Evolutionary conservation across 2,113 vertebrate genomes (phyloP).

Genomic region (Sialia sialis): DNA sequence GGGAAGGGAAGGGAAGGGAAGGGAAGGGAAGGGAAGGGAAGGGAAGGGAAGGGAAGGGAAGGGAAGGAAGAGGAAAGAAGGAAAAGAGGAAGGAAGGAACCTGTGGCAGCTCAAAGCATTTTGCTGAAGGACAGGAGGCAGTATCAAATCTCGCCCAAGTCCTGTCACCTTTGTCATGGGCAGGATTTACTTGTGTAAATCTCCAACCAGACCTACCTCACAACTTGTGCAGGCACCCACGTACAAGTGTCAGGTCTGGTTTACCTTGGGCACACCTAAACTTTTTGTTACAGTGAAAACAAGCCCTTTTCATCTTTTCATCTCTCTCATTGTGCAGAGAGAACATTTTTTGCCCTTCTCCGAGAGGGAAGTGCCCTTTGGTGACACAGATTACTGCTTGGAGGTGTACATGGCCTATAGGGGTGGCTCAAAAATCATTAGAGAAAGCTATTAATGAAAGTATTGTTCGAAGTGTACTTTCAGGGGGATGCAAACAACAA

Average conservation of each 20-base stretch:
- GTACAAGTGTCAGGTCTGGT: background rate
- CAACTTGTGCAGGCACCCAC: background rate
- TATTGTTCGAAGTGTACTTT: background rate
- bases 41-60: too few species aligned
- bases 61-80: background rate
- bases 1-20: too few species aligned
- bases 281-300: fast-evolving
- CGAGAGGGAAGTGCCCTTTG: background rate
- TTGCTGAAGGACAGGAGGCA: background rate
- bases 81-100: background rate
- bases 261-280: background rate
- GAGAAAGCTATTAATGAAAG: background rate
- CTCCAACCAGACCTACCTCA: background rate
- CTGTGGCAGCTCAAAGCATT: background rate
- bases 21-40: too few species aligned
- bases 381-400: background rate
- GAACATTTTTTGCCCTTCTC: background rate
- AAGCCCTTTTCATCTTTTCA: background rate
- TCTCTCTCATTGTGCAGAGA: background rate
- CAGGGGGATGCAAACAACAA: background rate
- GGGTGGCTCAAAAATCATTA: background rate
- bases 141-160: background rate
- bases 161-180: background rate
- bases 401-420: background rate
- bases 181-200: background rate